Evolutionary conservation across 23 tunicate species (phyloP), one percentile per base, ranked within the genome.

Genomic region (Diplosoma virens): DNA sequence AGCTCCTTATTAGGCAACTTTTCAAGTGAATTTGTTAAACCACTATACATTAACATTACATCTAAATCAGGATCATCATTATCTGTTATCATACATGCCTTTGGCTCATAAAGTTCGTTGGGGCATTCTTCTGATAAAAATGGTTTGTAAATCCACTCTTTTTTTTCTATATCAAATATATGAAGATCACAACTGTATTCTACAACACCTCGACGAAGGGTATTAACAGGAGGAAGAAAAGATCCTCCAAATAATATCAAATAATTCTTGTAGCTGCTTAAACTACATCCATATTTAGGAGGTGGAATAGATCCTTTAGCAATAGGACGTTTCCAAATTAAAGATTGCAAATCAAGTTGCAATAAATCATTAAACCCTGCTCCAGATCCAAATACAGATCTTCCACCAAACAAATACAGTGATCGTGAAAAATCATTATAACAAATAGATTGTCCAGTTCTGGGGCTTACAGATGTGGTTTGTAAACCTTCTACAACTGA

Each of bases 311-410:
- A 52, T 24, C 96, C 96, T 78, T 70, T 72, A 9, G 32, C 66
- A 54, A 50, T 18, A 11, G 81, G 84, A 41, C 89, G 69, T 23
- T 47, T 45, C 96, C 96, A 89, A 50, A 25, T 36, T 26, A 70
- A 37, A 23, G 69, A 76, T 63, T 89, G 77, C 85, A 89, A 46
- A 70, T 82, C 76, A 32, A 89, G 58, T 28, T 47, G 33, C 21
- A 87, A 58, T n/a, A 89, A 54, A 53, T 89, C 96, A 79, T 89
- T 89, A 66, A 89, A 89, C 20, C 96, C 96, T 37, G 81, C 33
- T 20, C 24, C 24, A 1, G 83, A 59, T 31, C 72, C 53, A 18
- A 41, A 45, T 4, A 79, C 34, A 18, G 89, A 89, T 47, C 58
- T 71, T 24, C 96, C 96, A 32, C 96, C 96, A 78, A 89, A 89